phyloP scores from a whole-genome alignment of 2,797 vertebrate species.

The Lophura swinhoii region DNA sequence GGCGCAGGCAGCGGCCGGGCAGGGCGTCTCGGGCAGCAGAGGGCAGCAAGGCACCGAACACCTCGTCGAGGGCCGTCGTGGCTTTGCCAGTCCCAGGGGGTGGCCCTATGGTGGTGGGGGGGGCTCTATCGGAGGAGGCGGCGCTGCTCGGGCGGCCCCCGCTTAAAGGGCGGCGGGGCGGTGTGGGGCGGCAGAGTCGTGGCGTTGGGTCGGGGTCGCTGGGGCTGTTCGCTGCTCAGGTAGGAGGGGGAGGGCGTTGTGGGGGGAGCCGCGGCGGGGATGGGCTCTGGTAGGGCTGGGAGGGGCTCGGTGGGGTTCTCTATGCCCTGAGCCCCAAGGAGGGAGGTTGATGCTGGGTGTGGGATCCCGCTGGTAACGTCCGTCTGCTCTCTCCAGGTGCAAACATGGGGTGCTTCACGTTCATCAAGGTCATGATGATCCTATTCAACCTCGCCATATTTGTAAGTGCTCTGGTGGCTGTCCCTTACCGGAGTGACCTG shows the following conservation, averaged over 20 bases:
- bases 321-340: not conserved
- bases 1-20: not conserved
- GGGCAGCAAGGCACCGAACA: constrained; percentile 45
- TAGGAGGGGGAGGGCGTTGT: not conserved
- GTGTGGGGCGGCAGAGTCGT: fast-evolving
- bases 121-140: not conserved
- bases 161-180: not conserved
- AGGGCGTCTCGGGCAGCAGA: constrained; percentile 3
- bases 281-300: not conserved
- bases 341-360: not conserved
- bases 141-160: not conserved
- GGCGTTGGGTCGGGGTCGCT: fast-evolving
- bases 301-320: not conserved
- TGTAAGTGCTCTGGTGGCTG: constrained; percentile 82
- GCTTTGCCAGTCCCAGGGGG: not conserved
- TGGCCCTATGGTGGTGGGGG: not conserved
- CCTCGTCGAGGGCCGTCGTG: not conserved
- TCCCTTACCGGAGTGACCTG: not conserved
- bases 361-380: not conserved
- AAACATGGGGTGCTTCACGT: constrained; percentile 90
- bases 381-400: constrained; percentile 61
- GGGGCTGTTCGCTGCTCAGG: not conserved
- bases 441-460: constrained; percentile 90
- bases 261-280: not conserved
- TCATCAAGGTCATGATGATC: constrained; percentile 89